Conservation (phyloP, 1,140 invertebrate genomes). For the Sycophaga agraensis region DNA sequence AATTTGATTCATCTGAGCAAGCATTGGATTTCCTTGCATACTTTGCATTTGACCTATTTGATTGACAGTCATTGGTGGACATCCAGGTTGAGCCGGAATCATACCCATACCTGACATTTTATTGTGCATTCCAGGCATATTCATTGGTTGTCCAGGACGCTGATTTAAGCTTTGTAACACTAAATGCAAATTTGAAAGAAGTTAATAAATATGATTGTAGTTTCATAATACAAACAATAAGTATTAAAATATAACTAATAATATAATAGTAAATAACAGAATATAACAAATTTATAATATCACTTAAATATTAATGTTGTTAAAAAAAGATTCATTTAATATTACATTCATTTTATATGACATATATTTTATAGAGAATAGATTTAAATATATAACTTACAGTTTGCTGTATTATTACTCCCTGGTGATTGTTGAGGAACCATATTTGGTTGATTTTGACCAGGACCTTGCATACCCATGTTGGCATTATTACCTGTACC, state of each 20-base stretch:
- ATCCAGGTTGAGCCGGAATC: constrained; percentile 51
- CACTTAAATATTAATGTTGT: too few species aligned
- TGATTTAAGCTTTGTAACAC: constrained; percentile 65
- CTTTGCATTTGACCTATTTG: constrained; percentile 52
- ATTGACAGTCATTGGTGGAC: constrained; percentile 43
- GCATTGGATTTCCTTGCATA: constrained; percentile 52
- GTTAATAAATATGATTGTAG: not conserved
- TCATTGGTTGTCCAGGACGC: constrained; percentile 61
- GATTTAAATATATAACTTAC: not conserved
- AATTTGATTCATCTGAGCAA: constrained; percentile 54
- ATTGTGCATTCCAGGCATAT: constrained; percentile 64
- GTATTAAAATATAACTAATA: not conserved
- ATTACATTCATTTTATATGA: too few species aligned
- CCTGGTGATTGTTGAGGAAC: constrained; percentile 54
- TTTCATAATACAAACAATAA: not conserved
- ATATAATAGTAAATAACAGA: not conserved
- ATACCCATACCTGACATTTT: constrained; percentile 58
- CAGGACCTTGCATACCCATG: constrained; percentile 59
- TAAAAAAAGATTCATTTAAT: too few species aligned
- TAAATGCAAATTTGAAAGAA: constrained; percentile 34
- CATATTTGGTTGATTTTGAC: constrained; percentile 60
- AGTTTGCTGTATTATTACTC: constrained; percentile 1
- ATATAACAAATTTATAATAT: not conserved
- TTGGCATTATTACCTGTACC: constrained; percentile 66
- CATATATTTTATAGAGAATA: not conserved